Evolutionary conservation across 2,888 invertebrate species (phyloP).

Genomic region (Parnassius apollo): DNA sequence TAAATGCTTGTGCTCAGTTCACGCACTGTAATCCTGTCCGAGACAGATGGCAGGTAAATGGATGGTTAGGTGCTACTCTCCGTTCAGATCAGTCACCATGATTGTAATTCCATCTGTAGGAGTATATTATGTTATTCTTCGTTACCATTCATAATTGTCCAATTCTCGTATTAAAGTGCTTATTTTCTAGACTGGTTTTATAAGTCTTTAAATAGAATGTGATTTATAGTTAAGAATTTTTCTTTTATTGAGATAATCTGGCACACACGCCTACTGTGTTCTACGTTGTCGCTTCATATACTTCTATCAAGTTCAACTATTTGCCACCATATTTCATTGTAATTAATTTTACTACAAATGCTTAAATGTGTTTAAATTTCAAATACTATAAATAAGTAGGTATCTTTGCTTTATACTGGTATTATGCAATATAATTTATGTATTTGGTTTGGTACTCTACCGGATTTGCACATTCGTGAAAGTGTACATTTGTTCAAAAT

Average conservation of each 20-base stretch:
- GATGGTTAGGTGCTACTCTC: too few species aligned
- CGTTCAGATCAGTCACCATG: too few species aligned
- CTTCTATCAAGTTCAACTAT: neutral
- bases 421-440: too few species aligned
- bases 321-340: neutral
- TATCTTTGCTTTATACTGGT: too few species aligned
- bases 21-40: too few species aligned
- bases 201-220: constrained; percentile 16
- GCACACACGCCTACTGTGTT: constrained; percentile 3
- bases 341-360: neutral
- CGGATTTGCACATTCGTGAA: too few species aligned
- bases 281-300: constrained; percentile 10
- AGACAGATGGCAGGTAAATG: too few species aligned
- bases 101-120: too few species aligned
- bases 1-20: too few species aligned
- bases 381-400: too few species aligned
- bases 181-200: constrained; percentile 8
- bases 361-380: neutral
- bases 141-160: constrained; percentile 11
- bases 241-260: constrained; percentile 1
- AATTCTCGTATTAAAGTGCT: constrained; percentile 1
- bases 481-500: too few species aligned
- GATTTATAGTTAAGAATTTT: constrained; percentile 17
- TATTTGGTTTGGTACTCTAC: too few species aligned
- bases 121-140: neutral